Percentiles rank a stretch among this genome's conserved stretches.
Conservation (phyloP, 2,888 invertebrate species). For the Meghimatium bilineatum region DNA sequence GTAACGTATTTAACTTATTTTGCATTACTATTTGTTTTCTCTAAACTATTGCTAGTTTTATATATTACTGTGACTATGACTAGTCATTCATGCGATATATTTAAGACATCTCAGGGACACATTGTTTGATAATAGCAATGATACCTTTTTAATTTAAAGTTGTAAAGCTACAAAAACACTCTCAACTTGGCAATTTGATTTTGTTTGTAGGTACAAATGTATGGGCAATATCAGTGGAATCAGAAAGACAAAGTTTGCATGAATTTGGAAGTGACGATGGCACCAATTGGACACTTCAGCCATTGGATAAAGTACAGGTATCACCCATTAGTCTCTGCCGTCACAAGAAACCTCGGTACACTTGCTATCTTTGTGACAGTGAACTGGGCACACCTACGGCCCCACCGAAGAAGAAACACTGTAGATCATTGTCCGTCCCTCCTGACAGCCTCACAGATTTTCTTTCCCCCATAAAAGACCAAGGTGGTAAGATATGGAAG, state of each 20-base stretch:
- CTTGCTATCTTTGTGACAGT: slow-evolving; percentile 56
- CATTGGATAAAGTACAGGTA: slow-evolving; percentile 13
- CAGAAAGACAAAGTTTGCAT: slow-evolving; percentile 28
- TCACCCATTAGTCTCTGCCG: slow-evolving; percentile 39
- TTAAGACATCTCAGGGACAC: too few relatives aligned
- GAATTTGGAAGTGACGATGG: slow-evolving; percentile 4
- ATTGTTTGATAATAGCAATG: too few relatives aligned
- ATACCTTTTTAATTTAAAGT: too few relatives aligned
- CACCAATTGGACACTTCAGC: background rate
- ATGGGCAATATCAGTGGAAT: slow-evolving; percentile 49
- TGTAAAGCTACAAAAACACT: background rate
- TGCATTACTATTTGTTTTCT: too few relatives aligned
- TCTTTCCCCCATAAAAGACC: slow-evolving; percentile 64
- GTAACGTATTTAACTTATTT: too few relatives aligned
- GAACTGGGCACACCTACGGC: slow-evolving; percentile 52
- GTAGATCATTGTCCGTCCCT: slow-evolving; percentile 70
- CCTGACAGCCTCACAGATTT: slow-evolving; percentile 58
- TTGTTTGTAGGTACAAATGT: slow-evolving; percentile 59
- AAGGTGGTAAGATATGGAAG: slow-evolving; percentile 64
- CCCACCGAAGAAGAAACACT: slow-evolving; percentile 74
- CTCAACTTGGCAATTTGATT: background rate
- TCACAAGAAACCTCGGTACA: slow-evolving; percentile 48
- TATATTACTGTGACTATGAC: too few relatives aligned
- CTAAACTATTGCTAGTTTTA: too few relatives aligned
- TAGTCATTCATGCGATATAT: too few relatives aligned